Conservation (phyloP, 1,140 invertebrate genomes). For the Drosophila kanapiae region DNA sequence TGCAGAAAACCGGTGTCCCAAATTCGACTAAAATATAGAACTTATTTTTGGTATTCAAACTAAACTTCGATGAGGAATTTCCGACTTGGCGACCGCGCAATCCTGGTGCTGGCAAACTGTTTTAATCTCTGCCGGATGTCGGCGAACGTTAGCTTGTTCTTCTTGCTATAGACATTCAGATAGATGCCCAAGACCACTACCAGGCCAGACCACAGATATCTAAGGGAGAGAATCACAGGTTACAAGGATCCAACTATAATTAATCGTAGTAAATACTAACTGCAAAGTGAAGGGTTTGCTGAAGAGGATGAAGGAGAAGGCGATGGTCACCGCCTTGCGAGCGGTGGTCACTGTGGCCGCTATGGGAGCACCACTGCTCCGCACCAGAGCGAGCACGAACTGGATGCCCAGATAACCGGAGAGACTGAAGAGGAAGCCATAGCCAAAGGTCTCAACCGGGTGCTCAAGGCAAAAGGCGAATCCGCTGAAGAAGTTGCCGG, state of each 20-base stretch:
- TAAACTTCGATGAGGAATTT: constrained; percentile 82
- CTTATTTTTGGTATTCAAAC: constrained; percentile 56
- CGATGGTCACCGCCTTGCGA: constrained; percentile 96
- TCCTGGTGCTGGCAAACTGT: constrained; percentile 34
- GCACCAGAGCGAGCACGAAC: constrained; percentile 94
- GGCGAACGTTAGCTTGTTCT: constrained; percentile 85
- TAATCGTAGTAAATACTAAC: no score
- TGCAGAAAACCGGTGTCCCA: constrained; percentile 46
- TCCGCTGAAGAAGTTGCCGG: constrained; percentile 91
- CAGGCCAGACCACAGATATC: constrained; percentile 95
- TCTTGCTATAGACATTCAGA: constrained; percentile 94
- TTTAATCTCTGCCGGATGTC: constrained; percentile 68
- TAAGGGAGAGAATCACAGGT: constrained; percentile 84
- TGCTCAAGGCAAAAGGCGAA: constrained; percentile 91
- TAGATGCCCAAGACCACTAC: constrained; percentile 96
- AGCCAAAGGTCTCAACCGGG: constrained; percentile 92
- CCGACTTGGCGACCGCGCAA: constrained; percentile 62
- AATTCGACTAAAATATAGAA: constrained; percentile 54
- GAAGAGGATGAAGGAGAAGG: constrained; percentile 97
- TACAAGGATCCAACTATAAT: rapidly evolving
- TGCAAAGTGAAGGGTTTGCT: constrained; percentile 97
- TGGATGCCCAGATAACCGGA: constrained; percentile 97
- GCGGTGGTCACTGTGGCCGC: constrained; percentile 96
- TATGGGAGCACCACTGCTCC: constrained; percentile 94
- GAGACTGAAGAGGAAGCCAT: constrained; percentile 94